Evolutionary conservation across 2,888 invertebrate species (phyloP).

Genomic region (Marasmarcha lunaedactyla): DNA sequence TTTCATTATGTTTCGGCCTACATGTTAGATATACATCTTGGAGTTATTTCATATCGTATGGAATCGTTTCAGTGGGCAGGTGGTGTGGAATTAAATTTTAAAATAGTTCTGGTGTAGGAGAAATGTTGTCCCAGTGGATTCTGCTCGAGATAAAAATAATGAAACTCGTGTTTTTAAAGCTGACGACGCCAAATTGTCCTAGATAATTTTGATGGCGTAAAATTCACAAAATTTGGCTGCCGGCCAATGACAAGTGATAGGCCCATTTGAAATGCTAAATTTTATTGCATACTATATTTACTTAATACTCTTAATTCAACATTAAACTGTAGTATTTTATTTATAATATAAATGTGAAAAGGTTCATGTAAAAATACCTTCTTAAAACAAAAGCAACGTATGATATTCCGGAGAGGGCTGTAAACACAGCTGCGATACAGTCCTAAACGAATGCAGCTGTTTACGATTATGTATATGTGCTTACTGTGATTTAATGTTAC

Average conservation of each 20-base stretch:
- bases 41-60: neutral
- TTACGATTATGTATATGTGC: no score
- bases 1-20: no score
- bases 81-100: neutral
- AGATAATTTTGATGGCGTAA: conserved; percentile 60
- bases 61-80: neutral
- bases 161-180: conserved; percentile 48
- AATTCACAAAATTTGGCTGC: conserved; percentile 46
- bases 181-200: conserved; percentile 61
- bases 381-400: no score
- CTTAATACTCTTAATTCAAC: no score
- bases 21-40: neutral
- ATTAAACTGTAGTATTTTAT: no score
- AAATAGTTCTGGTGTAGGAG: neutral
- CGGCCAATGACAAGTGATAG: conserved; percentile 42
- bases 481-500: no score
- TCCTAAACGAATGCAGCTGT: no score
- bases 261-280: conserved; percentile 39
- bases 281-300: no score
- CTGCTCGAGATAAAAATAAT: conserved; percentile 50
- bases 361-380: no score
- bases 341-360: no score
- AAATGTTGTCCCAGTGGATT: neutral
- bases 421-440: no score
- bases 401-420: no score